A percentile compares a stretch with the other conserved stretches of the same genome.
phyloP scores from a whole-genome alignment of 30 jellyfish, hydroid and myxozoan species.

The Nemopilema nomurai region DNA sequence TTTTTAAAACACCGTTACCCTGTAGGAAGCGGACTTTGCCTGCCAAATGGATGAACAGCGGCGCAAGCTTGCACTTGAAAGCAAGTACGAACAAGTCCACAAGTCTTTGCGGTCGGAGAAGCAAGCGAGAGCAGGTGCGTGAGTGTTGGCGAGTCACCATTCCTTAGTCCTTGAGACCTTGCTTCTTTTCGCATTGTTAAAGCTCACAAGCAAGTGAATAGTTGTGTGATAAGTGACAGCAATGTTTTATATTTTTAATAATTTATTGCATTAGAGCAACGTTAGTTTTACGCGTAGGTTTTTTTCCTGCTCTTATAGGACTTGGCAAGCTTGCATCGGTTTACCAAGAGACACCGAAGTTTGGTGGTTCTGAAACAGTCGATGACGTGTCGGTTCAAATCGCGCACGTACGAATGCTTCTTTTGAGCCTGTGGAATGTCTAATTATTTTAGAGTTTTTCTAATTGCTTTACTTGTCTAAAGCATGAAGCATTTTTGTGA shows the following conservation, averaged over 20 bases:
- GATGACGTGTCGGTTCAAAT: conserved; percentile 80
- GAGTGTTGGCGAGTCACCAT: not conserved
- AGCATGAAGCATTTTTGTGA: no score
- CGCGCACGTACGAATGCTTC: conserved; percentile 65
- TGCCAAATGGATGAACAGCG: conserved; percentile 78
- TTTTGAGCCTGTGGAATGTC: not conserved
- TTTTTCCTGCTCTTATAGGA: conserved; percentile 50
- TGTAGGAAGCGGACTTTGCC: conserved; percentile 86
- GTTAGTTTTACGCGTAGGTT: not conserved
- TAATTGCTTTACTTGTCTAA: no score
- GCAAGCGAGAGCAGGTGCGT: conserved; percentile 78
- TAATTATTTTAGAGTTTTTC: no score
- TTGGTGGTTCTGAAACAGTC: conserved; percentile 69
- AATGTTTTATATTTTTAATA: not conserved
- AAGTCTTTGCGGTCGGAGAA: conserved; percentile 73
- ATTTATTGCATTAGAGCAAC: no score
- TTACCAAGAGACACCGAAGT: conserved; percentile 94
- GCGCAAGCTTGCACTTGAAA: conserved; percentile 86
- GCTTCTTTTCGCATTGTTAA: no score
- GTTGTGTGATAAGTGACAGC: no score
- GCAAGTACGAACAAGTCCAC: conserved; percentile 43
- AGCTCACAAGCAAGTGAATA: no score
- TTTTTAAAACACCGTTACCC: no score
- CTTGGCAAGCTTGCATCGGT: conserved; percentile 88
- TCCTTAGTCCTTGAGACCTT: no score